Evolutionary conservation across 2,888 invertebrate species (phyloP).

Genomic region (Dascillus cervinus): DNA sequence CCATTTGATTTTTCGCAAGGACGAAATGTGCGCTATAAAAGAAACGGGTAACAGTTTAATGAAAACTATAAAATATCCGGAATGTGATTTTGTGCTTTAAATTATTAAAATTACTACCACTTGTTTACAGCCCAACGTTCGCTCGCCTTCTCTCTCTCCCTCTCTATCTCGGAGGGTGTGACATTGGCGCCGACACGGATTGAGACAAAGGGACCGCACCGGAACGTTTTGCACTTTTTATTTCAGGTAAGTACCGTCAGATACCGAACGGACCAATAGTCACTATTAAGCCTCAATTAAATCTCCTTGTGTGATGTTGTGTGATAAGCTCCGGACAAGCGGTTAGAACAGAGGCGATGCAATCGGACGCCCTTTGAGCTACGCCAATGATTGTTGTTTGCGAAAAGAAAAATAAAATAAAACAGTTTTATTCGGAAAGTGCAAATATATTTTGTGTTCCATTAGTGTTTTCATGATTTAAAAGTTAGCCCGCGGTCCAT

Average conservation of each 20-base stretch:
- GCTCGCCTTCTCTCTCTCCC: conserved; percentile 11
- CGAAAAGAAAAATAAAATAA: conserved; percentile 16
- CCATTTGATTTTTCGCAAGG: conserved; percentile 26
- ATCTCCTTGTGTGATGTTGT: no score
- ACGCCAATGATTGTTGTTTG: conserved; percentile 9
- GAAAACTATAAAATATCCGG: conserved; percentile 30
- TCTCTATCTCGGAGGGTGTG: conserved; percentile 13
- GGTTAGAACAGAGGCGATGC: no score
- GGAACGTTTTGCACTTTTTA: conserved; percentile 4
- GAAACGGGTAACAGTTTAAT: conserved; percentile 28
- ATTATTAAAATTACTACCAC: conserved; percentile 26
- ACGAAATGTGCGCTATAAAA: conserved; percentile 26
- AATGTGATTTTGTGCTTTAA: conserved; percentile 16
- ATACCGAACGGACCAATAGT: no score
- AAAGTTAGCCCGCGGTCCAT: conserved; percentile 24
- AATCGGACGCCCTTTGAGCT: no score
- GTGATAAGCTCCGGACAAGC: no score
- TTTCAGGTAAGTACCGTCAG: no score
- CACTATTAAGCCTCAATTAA: no score
- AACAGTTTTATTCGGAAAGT: conserved; percentile 19
- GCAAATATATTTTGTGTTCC: conserved; percentile 25
- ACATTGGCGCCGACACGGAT: conserved; percentile 16
- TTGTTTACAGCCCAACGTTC: conserved; percentile 25
- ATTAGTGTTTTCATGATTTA: conserved; percentile 27
- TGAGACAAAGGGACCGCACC: conserved; percentile 14